Percentiles rank a stretch among this genome's conserved stretches.
Conservation (phyloP, 1,140 invertebrate species). For the Drosophila ohnishii region DNA sequence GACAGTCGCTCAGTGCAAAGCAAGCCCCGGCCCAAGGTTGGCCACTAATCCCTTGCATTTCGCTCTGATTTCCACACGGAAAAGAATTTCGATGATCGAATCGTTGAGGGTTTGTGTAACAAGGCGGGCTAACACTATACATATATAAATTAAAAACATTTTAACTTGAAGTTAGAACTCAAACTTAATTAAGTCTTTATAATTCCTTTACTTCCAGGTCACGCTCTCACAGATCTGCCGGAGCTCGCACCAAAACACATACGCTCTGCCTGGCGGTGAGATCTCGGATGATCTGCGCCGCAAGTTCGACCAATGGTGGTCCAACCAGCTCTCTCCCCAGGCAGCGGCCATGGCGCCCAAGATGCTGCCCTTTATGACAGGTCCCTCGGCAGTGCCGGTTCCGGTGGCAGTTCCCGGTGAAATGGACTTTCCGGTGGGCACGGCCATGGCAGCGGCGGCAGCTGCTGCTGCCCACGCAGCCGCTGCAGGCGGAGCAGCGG, state of each 20-base stretch:
- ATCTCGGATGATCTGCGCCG: constrained; percentile 89
- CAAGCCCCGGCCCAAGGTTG: constrained; percentile 23
- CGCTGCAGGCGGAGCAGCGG: constrained; percentile 84
- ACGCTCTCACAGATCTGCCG: constrained; percentile 90
- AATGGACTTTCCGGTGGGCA: constrained; percentile 83
- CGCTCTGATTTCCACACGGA: constrained; percentile 34
- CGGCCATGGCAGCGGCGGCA: constrained; percentile 82
- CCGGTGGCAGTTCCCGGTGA: constrained; percentile 64
- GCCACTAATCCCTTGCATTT: constrained; percentile 22
- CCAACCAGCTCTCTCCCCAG: constrained; percentile 86
- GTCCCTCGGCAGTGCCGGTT: constrained; percentile 62
- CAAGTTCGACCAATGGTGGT: constrained; percentile 91
- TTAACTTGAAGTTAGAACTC: no score
- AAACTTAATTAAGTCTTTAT: background rate
- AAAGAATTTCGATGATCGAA: constrained; percentile 29
- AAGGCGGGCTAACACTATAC: background rate
- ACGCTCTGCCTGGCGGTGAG: constrained; percentile 86
- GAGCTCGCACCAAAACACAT: constrained; percentile 85
- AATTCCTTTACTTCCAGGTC: constrained; percentile 84
- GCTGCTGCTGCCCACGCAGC: constrained; percentile 83
- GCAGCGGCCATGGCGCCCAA: constrained; percentile 78
- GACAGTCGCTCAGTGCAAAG: constrained; percentile 40
- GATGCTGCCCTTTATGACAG: constrained; percentile 82
- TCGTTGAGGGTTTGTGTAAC: constrained; percentile 2
- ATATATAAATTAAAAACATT: background rate